Conservation (phyloP, 2,888 invertebrate species). For the Aproaerema taeniolella region DNA sequence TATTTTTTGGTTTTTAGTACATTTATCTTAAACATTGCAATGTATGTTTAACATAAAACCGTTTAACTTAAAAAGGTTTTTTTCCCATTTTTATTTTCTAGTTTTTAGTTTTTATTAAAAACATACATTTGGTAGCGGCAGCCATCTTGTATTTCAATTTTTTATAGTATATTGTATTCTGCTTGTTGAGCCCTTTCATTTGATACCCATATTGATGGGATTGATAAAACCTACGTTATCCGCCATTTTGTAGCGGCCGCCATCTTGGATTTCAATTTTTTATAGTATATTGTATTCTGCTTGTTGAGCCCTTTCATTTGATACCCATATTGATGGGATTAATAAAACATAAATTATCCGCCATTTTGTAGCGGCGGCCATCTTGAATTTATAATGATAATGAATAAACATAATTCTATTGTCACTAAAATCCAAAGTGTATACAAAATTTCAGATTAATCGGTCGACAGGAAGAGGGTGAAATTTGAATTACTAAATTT, state of each 20-base stretch:
- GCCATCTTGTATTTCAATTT: neutral
- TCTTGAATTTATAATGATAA: conserved; percentile 1
- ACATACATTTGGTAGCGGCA: neutral
- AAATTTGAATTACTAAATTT: conserved; percentile 1
- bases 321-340: conserved; percentile 1
- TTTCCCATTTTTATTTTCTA: too few relatives aligned
- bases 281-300: conserved; percentile 1
- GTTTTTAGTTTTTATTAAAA: too few relatives aligned
- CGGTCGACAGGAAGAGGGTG: conserved; percentile 1
- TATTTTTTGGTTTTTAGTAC: too few relatives aligned
- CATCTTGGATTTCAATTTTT: conserved; percentile 1
- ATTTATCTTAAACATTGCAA: too few relatives aligned
- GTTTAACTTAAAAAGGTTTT: too few relatives aligned
- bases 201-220: conserved; percentile 1
- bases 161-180: conserved; percentile 1
- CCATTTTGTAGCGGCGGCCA: conserved; percentile 1
- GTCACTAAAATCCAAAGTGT: conserved; percentile 1
- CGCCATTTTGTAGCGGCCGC: conserved; percentile 1
- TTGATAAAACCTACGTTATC: conserved; percentile 1
- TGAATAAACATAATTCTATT: conserved; percentile 1
- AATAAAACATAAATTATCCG: neutral
- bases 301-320: conserved; percentile 1
- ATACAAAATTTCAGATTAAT: conserved; percentile 1
- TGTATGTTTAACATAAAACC: too few relatives aligned
- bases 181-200: neutral